Evolutionary conservation across 1,140 invertebrate species (phyloP).

Genomic region (Palaemon carinicauda): DNA sequence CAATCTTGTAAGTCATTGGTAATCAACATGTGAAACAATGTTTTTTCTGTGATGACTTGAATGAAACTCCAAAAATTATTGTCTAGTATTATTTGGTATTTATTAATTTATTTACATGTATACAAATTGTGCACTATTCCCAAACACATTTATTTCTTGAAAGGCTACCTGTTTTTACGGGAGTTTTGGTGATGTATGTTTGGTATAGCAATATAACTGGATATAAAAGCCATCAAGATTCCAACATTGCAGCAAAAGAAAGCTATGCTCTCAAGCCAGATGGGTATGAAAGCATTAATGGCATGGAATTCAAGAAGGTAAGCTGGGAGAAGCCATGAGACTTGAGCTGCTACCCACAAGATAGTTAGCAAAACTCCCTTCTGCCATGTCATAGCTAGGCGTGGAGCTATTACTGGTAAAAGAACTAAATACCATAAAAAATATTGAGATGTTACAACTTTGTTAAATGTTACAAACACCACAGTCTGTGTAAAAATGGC

Average conservation of each 20-base stretch:
- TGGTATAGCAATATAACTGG: slow-evolving; percentile 65
- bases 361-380: slow-evolving; percentile 63
- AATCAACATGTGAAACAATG: too few relatives aligned
- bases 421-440: slow-evolving; percentile 96
- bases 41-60: too few relatives aligned
- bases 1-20: too few relatives aligned
- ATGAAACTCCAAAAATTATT: too few relatives aligned
- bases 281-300: slow-evolving; percentile 79
- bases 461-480: slow-evolving; percentile 92
- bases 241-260: slow-evolving; percentile 83
- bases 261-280: slow-evolving; percentile 79
- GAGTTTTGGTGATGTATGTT: slow-evolving; percentile 2
- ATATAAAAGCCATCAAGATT: slow-evolving; percentile 75
- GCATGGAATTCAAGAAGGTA: slow-evolving; percentile 92
- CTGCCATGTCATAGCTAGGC: slow-evolving; percentile 61
- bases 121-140: neutral
- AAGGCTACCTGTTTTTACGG: slow-evolving; percentile 36
- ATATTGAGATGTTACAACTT: slow-evolving; percentile 97
- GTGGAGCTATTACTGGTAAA: slow-evolving; percentile 78
- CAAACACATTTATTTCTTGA: neutral
- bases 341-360: slow-evolving; percentile 83
- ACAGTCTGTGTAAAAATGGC: slow-evolving; percentile 86
- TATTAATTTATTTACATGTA: neutral
- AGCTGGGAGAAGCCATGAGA: slow-evolving; percentile 87
- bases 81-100: neutral